Evolutionary conservation across 2,113 vertebrate genomes (phyloP).

Genomic region (Smithornis capensis): DNA sequence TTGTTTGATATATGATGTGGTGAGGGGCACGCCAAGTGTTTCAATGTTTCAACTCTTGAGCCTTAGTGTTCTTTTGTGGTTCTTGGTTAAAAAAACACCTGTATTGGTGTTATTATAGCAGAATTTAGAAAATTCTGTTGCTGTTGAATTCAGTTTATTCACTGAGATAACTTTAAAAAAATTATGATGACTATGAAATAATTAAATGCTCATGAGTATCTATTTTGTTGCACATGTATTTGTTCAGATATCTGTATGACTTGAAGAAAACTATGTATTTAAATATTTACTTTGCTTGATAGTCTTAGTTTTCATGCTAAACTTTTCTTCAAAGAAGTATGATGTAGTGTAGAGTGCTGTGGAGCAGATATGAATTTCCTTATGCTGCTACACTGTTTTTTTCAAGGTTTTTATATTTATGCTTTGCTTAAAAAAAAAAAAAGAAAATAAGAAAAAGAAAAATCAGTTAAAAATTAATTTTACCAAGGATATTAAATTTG

Average conservation of each 20-base stretch:
- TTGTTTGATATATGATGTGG: neutral
- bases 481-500: neutral
- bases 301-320: neutral
- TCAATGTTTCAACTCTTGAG: fast-evolving
- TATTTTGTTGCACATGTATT: neutral
- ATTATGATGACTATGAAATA: neutral
- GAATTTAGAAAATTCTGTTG: neutral
- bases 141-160: neutral
- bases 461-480: neutral
- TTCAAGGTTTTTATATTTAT: neutral
- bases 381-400: neutral
- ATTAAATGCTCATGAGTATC: neutral
- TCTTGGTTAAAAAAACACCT: neutral
- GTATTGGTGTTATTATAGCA: neutral
- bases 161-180: neutral
- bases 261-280: neutral
- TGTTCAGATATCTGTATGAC: neutral
- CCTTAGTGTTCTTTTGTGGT: neutral
- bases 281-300: neutral
- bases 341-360: neutral
- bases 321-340: neutral
- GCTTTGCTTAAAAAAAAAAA: neutral
- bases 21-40: fast-evolving
- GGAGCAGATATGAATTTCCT: neutral
- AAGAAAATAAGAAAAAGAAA: neutral